Evolutionary conservation across 2,113 vertebrate genomes (phyloP), one percentile per base, ranked within the genome.

Genomic region (Neofelis nebulosa): DNA sequence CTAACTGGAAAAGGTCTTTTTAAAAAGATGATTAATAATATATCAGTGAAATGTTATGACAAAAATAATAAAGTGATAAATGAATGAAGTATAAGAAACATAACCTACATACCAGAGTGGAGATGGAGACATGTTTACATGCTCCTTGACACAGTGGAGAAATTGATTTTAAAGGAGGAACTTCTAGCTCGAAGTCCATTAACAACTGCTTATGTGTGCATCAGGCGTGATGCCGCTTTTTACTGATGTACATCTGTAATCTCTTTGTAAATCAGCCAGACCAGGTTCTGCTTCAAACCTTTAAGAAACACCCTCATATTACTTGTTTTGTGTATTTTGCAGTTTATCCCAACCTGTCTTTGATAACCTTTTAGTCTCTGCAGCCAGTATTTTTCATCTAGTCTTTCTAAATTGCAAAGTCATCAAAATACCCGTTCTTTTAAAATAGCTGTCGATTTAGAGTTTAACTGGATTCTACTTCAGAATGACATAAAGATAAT

Each of bases 391-490:
- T 79, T 95, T 96, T 61, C 10, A 94, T 91, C 15, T 45, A 52
- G 19, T 69, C 65, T 52, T 91, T 80, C 29, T 95, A 69, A 92
- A 33, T 82, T 0, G 89, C 93, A 89, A 33, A 66, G 61, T 89
- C 61, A 90, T 89, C 83, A 91, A 45, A 80, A 84, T 45, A 52
- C 31, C 11, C 48, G 33, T 82, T 87, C 36, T 86, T 82, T 76
- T 92, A 73, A 90, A 95, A 87, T 89, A 48, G 48, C 48, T 84
- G 0, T 81, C 45, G 68, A 63, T 81, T 79, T 79, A 83, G 61
- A 95, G 45, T 86, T 92, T 83, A 96, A 73, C 33, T n/a, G 25
- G 50, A 21, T 38, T 92, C 74, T 97, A 36, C 36, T 86, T 38
- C 73, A 88, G 29, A 96, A 81, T 74, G 23, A 52, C 36, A 33